Percentiles rank a stretch among this genome's conserved stretches.
These are phyloP conservation scores for Catharus bicknelli DNA, from an alignment of 2,113 vertebrate genomes.

Conservation along the genomic window DNA sequence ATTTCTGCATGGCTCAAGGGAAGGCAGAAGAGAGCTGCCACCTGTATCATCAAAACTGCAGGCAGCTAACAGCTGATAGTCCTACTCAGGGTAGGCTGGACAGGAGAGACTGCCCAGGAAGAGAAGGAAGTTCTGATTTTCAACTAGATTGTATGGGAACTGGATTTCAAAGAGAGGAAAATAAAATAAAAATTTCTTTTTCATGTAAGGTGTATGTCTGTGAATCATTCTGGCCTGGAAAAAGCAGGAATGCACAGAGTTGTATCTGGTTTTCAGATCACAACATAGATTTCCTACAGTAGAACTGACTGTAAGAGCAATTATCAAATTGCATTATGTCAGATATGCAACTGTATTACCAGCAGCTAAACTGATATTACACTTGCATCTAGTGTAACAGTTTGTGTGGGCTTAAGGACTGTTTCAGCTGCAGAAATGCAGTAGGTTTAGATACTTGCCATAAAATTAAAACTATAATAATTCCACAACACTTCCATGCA, in stretches of 20 bases:
- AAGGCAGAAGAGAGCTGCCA: background rate
- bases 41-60: background rate
- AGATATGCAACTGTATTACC: background rate
- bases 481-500: no score
- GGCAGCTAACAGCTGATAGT: background rate
- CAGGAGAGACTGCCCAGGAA: background rate
- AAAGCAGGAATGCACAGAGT: background rate
- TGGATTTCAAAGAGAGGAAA: background rate
- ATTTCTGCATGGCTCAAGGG: background rate
- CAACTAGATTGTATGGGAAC: background rate
- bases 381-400: background rate
- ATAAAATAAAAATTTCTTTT: background rate
- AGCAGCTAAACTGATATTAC: background rate
- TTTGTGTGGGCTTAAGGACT: no score
- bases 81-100: background rate
- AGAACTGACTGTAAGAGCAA: background rate
- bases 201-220: fast-evolving
- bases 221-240: background rate
- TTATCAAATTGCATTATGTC: background rate
- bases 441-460: no score
- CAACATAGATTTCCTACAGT: background rate
- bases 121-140: background rate
- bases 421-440: no score
- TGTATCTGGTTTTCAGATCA: background rate
- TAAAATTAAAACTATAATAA: no score